These are phyloP conservation scores for Melanchra persicariae DNA, from an alignment of 2,888 invertebrate species.

Conservation along the genomic window DNA sequence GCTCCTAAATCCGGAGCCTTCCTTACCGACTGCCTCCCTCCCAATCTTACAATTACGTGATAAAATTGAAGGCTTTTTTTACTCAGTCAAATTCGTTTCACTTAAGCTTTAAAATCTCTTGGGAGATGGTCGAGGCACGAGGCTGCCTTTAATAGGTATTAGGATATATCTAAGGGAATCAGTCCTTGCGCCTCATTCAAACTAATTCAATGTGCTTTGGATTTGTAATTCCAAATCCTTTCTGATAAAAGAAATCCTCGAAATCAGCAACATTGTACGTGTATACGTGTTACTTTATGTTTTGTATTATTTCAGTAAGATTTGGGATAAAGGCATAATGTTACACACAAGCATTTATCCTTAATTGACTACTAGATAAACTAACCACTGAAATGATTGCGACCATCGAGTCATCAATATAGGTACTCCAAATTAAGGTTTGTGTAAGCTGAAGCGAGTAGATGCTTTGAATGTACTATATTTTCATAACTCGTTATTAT, in stretches of 20 bases:
- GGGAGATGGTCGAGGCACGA: constrained; percentile 67
- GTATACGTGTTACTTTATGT: constrained; percentile 32
- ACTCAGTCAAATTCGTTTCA: constrained; percentile 79
- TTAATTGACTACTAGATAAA: neutral
- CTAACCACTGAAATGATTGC: neutral
- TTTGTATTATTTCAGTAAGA: neutral
- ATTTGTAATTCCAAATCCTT: constrained; percentile 66
- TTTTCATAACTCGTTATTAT: neutral
- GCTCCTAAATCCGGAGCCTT: constrained; percentile 60
- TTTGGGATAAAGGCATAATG: neutral
- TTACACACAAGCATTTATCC: too few relatives aligned
- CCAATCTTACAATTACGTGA: constrained; percentile 79
- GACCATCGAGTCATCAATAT: neutral
- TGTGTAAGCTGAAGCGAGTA: neutral
- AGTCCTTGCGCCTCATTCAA: constrained; percentile 63
- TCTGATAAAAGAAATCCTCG: constrained; percentile 24
- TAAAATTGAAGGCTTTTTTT: constrained; percentile 82
- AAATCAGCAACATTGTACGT: constrained; percentile 13
- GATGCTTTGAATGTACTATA: too few relatives aligned
- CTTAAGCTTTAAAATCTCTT: constrained; percentile 76
- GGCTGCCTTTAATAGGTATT: constrained; percentile 71
- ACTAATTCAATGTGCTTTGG: constrained; percentile 66
- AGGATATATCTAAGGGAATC: constrained; percentile 71
- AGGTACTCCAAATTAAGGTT: neutral
- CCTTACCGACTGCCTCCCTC: constrained; percentile 55